Conservation (phyloP, 2,113 vertebrate species). For the Urocitellus parryii region DNA sequence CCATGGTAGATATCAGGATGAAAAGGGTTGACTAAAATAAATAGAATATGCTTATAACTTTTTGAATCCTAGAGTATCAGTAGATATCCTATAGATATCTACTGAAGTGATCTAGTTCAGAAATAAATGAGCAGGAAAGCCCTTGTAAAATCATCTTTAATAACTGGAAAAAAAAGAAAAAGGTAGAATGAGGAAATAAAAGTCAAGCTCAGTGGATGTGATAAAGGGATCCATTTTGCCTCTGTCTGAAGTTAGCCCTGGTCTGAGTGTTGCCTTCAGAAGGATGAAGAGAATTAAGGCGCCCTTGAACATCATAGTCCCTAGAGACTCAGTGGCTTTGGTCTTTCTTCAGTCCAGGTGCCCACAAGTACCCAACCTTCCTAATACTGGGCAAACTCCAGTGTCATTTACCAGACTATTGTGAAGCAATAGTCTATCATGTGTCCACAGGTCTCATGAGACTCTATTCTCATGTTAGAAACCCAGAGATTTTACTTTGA, state of each 20-base stretch:
- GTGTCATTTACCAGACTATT: background rate
- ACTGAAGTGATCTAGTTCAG: background rate
- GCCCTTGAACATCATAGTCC: background rate
- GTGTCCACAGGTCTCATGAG: background rate
- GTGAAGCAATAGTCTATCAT: background rate
- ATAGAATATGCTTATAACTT: background rate
- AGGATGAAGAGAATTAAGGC: background rate
- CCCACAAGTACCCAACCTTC: background rate
- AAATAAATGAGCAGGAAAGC: background rate
- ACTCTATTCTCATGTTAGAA: background rate
- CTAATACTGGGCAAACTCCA: background rate
- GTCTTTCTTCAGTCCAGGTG: background rate
- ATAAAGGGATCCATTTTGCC: background rate
- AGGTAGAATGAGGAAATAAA: background rate
- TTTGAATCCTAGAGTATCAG: background rate
- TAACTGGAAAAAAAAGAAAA: background rate
- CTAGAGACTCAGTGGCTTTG: background rate
- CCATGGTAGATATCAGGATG: background rate
- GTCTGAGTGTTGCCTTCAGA: background rate
- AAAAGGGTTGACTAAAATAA: background rate
- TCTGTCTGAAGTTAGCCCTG: background rate
- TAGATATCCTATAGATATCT: background rate
- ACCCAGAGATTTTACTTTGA: background rate
- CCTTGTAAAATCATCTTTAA: background rate
- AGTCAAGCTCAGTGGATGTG: too few relatives aligned